phyloP scores from a whole-genome alignment of 2,888 invertebrate genomes.

The Poecilobothrus nobilitatus region DNA sequence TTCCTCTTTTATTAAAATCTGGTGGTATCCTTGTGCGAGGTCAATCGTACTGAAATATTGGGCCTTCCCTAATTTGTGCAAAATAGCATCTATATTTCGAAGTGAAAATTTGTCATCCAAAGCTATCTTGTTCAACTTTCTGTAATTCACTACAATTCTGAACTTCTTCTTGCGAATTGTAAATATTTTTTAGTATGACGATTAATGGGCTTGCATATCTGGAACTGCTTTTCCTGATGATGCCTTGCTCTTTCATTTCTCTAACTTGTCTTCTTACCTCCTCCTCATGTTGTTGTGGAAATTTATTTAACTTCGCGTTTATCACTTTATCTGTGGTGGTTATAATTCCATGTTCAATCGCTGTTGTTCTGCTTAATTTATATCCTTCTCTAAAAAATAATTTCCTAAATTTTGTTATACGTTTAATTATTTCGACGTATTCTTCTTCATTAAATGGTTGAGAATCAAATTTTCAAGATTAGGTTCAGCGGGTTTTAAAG shows the following conservation, averaged over 20 bases:
- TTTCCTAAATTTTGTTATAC: conserved; percentile 14
- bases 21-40: too few relatives aligned
- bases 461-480: too few relatives aligned
- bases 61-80: too few relatives aligned
- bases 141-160: conserved; percentile 18
- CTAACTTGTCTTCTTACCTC: conserved; percentile 14
- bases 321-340: too few relatives aligned
- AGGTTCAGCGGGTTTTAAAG: too few relatives aligned
- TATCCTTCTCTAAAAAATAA: conserved; percentile 18
- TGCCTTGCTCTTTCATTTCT: too few relatives aligned
- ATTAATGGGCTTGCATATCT: conserved; percentile 18
- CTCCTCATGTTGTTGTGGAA: conserved; percentile 18
- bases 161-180: conserved; percentile 18
- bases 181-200: conserved; percentile 16
- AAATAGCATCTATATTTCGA: too few relatives aligned
- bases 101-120: too few relatives aligned
- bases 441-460: too few relatives aligned
- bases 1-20: too few relatives aligned
- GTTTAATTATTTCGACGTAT: conserved; percentile 11
- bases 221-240: conserved; percentile 18
- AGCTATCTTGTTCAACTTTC: conserved; percentile 14
- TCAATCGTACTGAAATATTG: too few relatives aligned
- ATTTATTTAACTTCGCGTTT: conserved; percentile 18
- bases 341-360: conserved; percentile 14
- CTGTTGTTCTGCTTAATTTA: conserved; percentile 14